Evolutionary conservation across 2,888 invertebrate genomes (phyloP), one percentile per base, ranked within the genome.

Genomic region (Lasioglossum calceatum): DNA sequence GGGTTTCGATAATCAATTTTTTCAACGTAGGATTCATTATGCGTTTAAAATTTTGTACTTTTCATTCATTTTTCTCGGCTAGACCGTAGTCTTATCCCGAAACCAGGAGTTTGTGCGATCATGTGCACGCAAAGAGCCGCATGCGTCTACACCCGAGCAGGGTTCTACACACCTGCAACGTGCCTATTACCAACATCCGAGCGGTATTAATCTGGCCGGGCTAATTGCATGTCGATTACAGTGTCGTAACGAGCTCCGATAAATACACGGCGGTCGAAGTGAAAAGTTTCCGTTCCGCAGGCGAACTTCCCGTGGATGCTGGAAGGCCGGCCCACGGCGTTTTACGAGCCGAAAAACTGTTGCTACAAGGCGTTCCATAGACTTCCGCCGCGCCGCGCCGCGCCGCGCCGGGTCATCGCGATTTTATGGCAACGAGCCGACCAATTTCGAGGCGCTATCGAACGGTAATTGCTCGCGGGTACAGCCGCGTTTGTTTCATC

Each of bases 181-280:
- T 88, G 85, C 84, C 88, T 79, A 90, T 91, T 91, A 91, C 84
- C 91, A 50, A 72, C 83, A 86, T 90, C 87, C 87, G 86, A 87
- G 77, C 83, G 87, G 81, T 91, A 91, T 91, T 91, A 91, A 91
- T 91, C 87, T 84, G 79, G 79, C 78, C 85, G 85, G 19, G 88
- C 86, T 91, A 91, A 91, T 91, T 87, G 90, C 91, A 88, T 87
- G 90, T 91, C 91, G 91, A 91, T 91, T 91, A 90, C 91, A 91
- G 90, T 86, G 87, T 91, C 91, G 91, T 87, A 91, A 91, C 87
- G 86, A 90, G 88, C 71, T 78, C 32, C 91, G 90, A 91, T 91
- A 91, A 91, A 91, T 88, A 87, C 88, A 67, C 85, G 87, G 82
- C 70, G 86, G 88, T 90, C 88, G 88, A 82, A 87, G 86, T 84